Conservation (phyloP, 2,797 vertebrate genomes). For the Astyanax mexicanus region DNA sequence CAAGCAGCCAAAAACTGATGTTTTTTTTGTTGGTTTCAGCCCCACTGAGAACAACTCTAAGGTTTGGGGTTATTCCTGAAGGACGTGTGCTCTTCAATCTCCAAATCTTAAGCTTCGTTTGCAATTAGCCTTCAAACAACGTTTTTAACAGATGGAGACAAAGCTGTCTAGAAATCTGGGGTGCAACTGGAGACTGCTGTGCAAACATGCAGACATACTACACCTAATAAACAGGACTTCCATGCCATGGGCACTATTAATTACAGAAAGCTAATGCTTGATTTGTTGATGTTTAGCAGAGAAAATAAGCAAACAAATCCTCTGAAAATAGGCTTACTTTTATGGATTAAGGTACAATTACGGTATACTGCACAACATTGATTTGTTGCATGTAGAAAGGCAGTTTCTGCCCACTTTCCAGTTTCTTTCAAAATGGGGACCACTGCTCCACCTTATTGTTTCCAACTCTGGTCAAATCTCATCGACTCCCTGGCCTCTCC, state of each 20-base stretch:
- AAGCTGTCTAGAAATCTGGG: conserved; percentile 24
- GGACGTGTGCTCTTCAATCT: conserved; percentile 34
- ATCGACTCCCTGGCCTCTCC: too few relatives aligned
- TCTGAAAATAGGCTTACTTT: too few relatives aligned
- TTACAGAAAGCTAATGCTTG: not conserved
- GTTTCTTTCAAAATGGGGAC: too few relatives aligned
- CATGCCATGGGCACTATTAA: not conserved
- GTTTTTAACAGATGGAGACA: conserved; percentile 31
- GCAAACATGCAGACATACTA: conserved; percentile 47
- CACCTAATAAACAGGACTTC: conserved; percentile 12
- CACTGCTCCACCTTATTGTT: too few relatives aligned
- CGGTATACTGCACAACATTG: too few relatives aligned
- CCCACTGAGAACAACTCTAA: too few relatives aligned
- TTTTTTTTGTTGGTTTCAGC: not conserved
- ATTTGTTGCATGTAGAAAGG: too few relatives aligned
- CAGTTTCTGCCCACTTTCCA: too few relatives aligned
- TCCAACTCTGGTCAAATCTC: too few relatives aligned
- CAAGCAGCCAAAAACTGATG: not conserved
- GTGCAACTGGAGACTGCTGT: conserved; percentile 31
- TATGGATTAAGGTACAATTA: too few relatives aligned
- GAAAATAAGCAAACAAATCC: too few relatives aligned
- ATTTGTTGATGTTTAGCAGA: too few relatives aligned
- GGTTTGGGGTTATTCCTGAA: conserved; percentile 19
- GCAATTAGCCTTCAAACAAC: conserved; percentile 1
- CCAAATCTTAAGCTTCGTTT: not conserved